These are phyloP conservation scores for Mimumesa dahlbomi DNA, from an alignment of 2,888 invertebrate genomes.

Conservation along the genomic window DNA sequence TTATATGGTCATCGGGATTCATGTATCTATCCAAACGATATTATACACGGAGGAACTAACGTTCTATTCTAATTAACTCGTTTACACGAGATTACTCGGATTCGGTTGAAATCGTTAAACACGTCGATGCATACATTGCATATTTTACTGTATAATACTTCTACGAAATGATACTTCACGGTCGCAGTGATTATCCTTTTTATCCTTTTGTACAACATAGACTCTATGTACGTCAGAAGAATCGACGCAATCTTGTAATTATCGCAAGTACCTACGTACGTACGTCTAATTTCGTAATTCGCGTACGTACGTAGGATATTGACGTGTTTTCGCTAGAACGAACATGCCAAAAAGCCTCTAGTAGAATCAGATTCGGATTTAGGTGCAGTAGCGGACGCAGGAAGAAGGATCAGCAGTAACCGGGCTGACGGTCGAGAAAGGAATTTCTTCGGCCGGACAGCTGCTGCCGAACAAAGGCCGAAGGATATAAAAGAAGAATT, in stretches of 20 bases:
- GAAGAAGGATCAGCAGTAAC: slow-evolving; percentile 43
- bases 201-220: neutral
- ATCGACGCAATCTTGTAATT: neutral
- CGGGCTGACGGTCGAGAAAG: slow-evolving; percentile 72
- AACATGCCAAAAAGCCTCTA: slow-evolving; percentile 36
- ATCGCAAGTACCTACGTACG: neutral
- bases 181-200: slow-evolving; percentile 8
- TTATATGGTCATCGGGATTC: no score
- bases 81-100: no score
- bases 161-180: slow-evolving; percentile 14
- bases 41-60: neutral
- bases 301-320: neutral
- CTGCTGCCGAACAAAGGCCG: slow-evolving; percentile 76
- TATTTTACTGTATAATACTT: slow-evolving; percentile 10
- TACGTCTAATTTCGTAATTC: no score
- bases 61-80: no score
- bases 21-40: no score
- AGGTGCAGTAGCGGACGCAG: slow-evolving; percentile 16
- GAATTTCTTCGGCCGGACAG: slow-evolving; percentile 78
- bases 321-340: slow-evolving; percentile 1
- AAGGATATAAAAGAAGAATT: slow-evolving; percentile 76
- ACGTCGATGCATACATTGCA: slow-evolving; percentile 8
- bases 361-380: slow-evolving; percentile 54
- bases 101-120: slow-evolving; percentile 3
- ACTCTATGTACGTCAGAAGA: neutral